These are phyloP conservation scores for Bacillus rossius DNA, from an alignment of 1,140 invertebrate species.

Conservation along the genomic window DNA sequence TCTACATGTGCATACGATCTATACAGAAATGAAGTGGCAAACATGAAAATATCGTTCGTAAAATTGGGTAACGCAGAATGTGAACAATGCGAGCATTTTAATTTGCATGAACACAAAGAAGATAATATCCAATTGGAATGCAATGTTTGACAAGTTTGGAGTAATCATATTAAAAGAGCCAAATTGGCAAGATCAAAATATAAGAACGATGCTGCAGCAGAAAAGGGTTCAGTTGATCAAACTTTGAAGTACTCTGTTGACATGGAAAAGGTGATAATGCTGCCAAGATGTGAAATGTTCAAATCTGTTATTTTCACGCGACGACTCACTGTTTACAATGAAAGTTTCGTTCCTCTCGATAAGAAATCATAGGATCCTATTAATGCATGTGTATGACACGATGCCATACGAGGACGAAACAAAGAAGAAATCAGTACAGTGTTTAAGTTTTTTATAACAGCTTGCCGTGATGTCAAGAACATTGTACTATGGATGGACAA, in stretches of 20 bases:
- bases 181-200: constrained; percentile 5
- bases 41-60: constrained; percentile 20
- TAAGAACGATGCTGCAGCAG: not conserved
- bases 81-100: too few species aligned
- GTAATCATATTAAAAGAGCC: constrained; percentile 7
- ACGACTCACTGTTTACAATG: constrained; percentile 1
- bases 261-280: constrained; percentile 21
- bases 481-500: too few species aligned
- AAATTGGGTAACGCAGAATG: constrained; percentile 20
- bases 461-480: too few species aligned
- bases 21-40: too few species aligned
- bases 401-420: too few species aligned
- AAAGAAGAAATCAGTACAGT: too few species aligned
- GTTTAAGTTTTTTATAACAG: too few species aligned
- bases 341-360: not conserved
- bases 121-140: constrained; percentile 11
- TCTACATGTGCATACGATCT: too few species aligned
- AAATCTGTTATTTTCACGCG: constrained; percentile 18
- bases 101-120: constrained; percentile 13
- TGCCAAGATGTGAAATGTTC: constrained; percentile 19
- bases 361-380: too few species aligned
- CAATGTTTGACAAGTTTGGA: constrained; percentile 3
- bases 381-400: too few species aligned
- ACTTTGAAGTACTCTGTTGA: too few species aligned
- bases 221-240: not conserved